These are phyloP conservation scores for Campopleginae sp. DNA, from an alignment of 2,888 invertebrate genomes.

Conservation along the genomic window DNA sequence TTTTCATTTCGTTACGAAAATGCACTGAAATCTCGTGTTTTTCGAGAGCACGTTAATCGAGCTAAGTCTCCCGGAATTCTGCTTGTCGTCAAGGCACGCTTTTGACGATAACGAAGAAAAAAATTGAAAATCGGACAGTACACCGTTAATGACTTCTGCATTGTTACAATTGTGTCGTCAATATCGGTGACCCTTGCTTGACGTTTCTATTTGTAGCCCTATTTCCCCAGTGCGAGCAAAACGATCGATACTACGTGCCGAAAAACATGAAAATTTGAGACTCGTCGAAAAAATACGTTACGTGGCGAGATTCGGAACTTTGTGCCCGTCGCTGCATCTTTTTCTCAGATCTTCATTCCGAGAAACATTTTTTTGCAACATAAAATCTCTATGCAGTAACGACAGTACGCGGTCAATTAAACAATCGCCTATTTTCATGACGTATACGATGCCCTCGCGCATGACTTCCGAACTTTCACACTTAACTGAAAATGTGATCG, in stretches of 20 bases:
- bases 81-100: not conserved
- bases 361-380: slow-evolving; percentile 2
- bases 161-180: slow-evolving; percentile 25
- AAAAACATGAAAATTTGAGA: slow-evolving; percentile 14
- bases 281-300: slow-evolving; percentile 15
- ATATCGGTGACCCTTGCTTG: slow-evolving; percentile 18
- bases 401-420: slow-evolving; percentile 1
- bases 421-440: slow-evolving; percentile 46
- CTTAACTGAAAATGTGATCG: not conserved
- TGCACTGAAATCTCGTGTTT: not conserved
- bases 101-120: not conserved
- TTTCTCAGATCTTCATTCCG: not conserved
- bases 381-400: not conserved
- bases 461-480: not conserved
- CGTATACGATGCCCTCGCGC: slow-evolving; percentile 31
- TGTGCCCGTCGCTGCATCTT: not conserved
- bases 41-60: not conserved
- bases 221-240: not conserved
- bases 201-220: slow-evolving; percentile 27
- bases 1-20: not conserved
- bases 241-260: slow-evolving; percentile 46
- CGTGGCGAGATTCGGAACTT: slow-evolving; percentile 35
- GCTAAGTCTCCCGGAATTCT: slow-evolving; percentile 6
- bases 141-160: not conserved
- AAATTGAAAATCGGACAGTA: not conserved